Percentiles rank a stretch among this genome's conserved stretches.
Conservation (phyloP, 2,888 invertebrate species). For the Spialia ferax region DNA sequence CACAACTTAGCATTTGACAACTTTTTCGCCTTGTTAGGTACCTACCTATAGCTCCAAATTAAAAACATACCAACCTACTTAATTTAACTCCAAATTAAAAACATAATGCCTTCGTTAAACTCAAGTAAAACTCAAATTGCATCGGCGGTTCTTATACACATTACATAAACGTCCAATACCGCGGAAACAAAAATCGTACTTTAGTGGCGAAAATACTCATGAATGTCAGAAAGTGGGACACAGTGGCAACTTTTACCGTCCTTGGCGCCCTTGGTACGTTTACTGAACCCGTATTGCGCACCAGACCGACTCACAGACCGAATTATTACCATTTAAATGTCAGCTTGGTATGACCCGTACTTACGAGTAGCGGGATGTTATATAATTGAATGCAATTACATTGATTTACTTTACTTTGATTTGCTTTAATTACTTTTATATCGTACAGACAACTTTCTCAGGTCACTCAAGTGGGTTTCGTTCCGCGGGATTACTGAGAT, state of each 20-base stretch:
- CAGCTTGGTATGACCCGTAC: conserved; percentile 1
- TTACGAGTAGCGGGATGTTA: background rate
- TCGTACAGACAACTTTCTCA: background rate
- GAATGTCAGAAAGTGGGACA: conserved; percentile 23
- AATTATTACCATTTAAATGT: conserved; percentile 27
- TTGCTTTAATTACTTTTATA: background rate
- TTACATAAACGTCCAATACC: background rate
- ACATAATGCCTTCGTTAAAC: background rate
- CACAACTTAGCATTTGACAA: too few species aligned
- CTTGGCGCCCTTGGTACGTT: conserved; percentile 52
- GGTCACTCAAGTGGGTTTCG: background rate
- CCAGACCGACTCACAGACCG: conserved; percentile 20
- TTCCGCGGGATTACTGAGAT: background rate
- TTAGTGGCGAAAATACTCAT: background rate
- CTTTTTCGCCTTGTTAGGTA: too few species aligned
- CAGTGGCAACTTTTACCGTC: conserved; percentile 63
- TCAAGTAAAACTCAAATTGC: background rate
- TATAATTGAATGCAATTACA: background rate
- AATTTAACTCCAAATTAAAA: too few species aligned
- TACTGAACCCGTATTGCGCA: conserved; percentile 42
- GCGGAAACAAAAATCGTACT: background rate
- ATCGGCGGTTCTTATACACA: background rate
- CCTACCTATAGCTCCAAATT: too few species aligned
- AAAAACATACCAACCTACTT: too few species aligned
- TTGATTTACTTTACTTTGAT: too few species aligned